Percentiles rank a stretch among this genome's conserved stretches.
These are phyloP conservation scores for Phalangium opilio DNA, from an alignment of 2,888 invertebrate genomes.

Conservation along the genomic window DNA sequence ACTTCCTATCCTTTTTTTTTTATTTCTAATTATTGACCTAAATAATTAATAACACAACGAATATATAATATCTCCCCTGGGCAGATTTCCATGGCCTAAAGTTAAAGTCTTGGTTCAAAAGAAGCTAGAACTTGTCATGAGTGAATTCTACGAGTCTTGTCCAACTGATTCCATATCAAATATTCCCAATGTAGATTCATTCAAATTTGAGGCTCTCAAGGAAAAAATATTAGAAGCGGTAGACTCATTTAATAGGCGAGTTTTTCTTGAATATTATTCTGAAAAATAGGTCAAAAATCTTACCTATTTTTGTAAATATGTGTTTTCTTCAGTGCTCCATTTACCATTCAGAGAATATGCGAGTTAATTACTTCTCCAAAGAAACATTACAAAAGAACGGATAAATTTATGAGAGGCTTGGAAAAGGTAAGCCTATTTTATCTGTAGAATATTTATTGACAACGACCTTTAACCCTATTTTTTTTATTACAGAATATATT, in stretches of 20 bases:
- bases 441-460: no score
- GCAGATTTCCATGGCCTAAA: conserved; percentile 29
- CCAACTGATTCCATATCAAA: neutral
- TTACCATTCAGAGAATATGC: conserved; percentile 88
- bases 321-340: conserved; percentile 68
- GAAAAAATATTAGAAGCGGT: neutral
- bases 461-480: no score
- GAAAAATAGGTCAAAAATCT: neutral
- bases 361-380: conserved; percentile 79
- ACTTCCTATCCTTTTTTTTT: neutral
- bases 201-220: neutral
- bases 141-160: neutral
- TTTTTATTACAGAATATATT: no score
- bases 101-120: neutral
- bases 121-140: neutral
- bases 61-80: conserved; percentile 52
- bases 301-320: neutral
- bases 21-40: neutral
- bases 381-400: conserved; percentile 86
- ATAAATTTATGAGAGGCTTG: conserved; percentile 90
- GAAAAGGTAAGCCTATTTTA: conserved; percentile 47
- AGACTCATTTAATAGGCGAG: neutral
- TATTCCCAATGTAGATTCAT: neutral
- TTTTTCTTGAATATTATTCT: neutral
- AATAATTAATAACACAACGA: conserved; percentile 1